Evolutionary conservation across 1,140 invertebrate species (phyloP).

Genomic region (Ridgeia piscesae): DNA sequence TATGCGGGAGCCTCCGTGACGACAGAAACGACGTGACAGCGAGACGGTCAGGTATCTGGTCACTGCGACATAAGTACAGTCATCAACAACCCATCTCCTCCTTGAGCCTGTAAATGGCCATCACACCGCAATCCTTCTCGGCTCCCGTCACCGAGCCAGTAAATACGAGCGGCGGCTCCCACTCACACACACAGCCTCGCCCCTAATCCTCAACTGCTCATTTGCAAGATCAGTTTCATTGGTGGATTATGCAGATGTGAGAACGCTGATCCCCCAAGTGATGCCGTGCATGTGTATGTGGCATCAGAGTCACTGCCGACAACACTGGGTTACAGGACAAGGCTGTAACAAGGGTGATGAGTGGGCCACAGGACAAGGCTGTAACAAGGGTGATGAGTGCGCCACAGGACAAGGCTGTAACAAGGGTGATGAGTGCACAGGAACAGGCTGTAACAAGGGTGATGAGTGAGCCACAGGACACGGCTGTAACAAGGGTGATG

Average conservation of each 20-base stretch:
- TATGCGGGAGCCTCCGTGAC: background rate
- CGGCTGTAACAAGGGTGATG: too few relatives aligned
- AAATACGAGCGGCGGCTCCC: background rate
- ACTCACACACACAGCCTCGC: background rate
- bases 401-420: too few relatives aligned
- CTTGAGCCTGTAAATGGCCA: background rate
- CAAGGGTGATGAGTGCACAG: too few relatives aligned
- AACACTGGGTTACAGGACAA: too few relatives aligned
- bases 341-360: too few relatives aligned
- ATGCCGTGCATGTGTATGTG: background rate
- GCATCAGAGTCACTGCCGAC: background rate
- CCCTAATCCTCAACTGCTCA: background rate
- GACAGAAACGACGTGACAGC: background rate
- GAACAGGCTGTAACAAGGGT: too few relatives aligned
- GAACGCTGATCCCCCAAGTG: background rate
- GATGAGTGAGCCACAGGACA: too few relatives aligned
- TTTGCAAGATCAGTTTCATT: background rate
- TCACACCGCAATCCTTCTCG: background rate
- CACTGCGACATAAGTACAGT: background rate
- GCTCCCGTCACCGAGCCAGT: background rate
- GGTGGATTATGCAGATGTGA: background rate
- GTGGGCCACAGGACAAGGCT: too few relatives aligned
- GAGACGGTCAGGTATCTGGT: background rate
- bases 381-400: too few relatives aligned
- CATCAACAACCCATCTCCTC: background rate